Conservation (phyloP, 2,888 invertebrate species). For the Erpobdella octoculata region DNA sequence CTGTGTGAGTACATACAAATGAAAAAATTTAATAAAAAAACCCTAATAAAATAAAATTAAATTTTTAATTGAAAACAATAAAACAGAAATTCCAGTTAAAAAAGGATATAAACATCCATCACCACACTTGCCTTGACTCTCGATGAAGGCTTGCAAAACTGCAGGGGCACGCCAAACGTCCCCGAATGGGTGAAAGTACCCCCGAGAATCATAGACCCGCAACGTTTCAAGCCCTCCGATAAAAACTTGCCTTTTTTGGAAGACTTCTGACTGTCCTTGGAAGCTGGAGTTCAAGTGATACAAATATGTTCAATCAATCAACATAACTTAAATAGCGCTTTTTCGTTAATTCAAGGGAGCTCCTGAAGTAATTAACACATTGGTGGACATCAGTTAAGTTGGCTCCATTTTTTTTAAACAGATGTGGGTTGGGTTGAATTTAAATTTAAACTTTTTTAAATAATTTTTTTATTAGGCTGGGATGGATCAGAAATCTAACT, state of each 20-base stretch:
- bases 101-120: background rate
- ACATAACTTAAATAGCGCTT: too few species aligned
- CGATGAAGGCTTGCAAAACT: background rate
- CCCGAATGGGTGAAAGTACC: background rate
- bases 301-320: background rate
- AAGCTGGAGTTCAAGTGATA: background rate
- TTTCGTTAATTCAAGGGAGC: too few species aligned
- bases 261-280: background rate
- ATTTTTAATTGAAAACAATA: background rate
- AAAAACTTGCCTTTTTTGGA: background rate
- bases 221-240: background rate
- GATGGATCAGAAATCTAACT: too few species aligned
- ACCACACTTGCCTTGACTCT: background rate
- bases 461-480: too few species aligned
- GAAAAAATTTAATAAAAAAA: background rate
- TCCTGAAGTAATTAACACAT: too few species aligned
- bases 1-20: too few species aligned
- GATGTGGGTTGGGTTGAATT: too few species aligned
- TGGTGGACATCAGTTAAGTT: too few species aligned
- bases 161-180: slow-evolving; percentile 12
- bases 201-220: background rate
- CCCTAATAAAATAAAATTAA: background rate
- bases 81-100: background rate
- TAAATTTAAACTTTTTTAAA: too few species aligned
- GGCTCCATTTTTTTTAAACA: too few species aligned